Evolutionary conservation across 2,888 invertebrate species (phyloP).

Genomic region (Brassicogethes aeneus): DNA sequence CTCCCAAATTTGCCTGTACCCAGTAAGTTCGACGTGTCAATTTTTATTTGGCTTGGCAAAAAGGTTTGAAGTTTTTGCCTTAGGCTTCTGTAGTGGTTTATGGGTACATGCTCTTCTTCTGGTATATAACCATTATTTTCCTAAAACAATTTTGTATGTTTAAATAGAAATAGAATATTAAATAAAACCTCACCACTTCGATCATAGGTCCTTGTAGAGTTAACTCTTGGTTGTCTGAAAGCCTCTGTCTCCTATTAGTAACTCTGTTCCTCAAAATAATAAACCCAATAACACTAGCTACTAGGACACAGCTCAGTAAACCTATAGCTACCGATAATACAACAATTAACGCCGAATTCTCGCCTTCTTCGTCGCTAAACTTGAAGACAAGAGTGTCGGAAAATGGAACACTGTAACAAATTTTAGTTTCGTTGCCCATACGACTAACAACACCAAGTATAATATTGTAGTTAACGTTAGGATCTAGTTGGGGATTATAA

Average conservation of each 20-base stretch:
- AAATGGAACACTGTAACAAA: slow-evolving; percentile 51
- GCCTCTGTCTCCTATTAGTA: slow-evolving; percentile 38
- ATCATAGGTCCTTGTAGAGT: slow-evolving; percentile 72
- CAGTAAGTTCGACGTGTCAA: slow-evolving; percentile 56
- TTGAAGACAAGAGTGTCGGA: no score
- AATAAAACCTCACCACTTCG: slow-evolving; percentile 48
- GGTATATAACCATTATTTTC: slow-evolving; percentile 72
- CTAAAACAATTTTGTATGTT: no score
- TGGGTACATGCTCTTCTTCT: slow-evolving; percentile 56
- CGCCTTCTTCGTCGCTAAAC: slow-evolving; percentile 34
- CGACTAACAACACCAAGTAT: slow-evolving; percentile 64
- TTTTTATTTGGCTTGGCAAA: slow-evolving; percentile 61
- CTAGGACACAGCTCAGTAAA: slow-evolving; percentile 55
- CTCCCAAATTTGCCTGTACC: slow-evolving; percentile 72
- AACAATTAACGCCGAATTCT: slow-evolving; percentile 39
- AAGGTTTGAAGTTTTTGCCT: slow-evolving; percentile 68
- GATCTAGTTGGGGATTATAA: slow-evolving; percentile 64
- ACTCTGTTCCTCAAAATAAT: slow-evolving; percentile 49
- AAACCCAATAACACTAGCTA: slow-evolving; percentile 54
- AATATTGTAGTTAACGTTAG: slow-evolving; percentile 55
- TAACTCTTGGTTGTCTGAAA: slow-evolving; percentile 56
- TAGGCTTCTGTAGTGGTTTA: slow-evolving; percentile 64
- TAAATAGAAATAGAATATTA: no score
- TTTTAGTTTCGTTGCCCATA: slow-evolving; percentile 54
- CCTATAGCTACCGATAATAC: slow-evolving; percentile 55